A percentile compares a stretch with the other conserved stretches of the same genome.
These are phyloP conservation scores for Chrysomela aeneicollis DNA, from an alignment of 2,888 invertebrate species.

Conservation along the genomic window DNA sequence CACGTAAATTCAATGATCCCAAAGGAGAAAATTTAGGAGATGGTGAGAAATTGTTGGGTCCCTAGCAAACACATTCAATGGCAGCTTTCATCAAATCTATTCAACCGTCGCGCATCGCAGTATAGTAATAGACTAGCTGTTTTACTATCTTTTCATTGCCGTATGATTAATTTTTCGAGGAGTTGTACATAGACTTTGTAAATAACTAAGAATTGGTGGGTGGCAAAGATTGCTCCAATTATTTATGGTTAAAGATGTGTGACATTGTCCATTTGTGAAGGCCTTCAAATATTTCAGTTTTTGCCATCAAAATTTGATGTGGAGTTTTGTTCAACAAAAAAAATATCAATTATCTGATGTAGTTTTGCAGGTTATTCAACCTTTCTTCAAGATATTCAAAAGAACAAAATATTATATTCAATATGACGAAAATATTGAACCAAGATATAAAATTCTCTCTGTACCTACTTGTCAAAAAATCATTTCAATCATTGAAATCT, in stretches of 20 bases:
- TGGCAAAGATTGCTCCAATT: not conserved
- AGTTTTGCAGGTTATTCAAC: not conserved
- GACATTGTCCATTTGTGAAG: constrained; percentile 22
- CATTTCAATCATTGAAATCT: not conserved
- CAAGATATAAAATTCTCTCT: no score
- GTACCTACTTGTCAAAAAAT: no score
- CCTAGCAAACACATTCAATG: not conserved
- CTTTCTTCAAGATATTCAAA: not conserved
- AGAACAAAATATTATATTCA: not conserved
- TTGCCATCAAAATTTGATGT: not conserved
- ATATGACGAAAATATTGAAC: no score
- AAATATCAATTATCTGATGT: not conserved
- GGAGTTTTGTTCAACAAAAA: not conserved
- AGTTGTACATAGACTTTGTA: constrained; percentile 41
- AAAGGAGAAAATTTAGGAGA: no score
- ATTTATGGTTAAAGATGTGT: constrained; percentile 15
- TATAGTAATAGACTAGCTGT: constrained; percentile 10
- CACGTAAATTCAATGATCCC: no score
- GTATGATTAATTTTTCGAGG: constrained; percentile 28
- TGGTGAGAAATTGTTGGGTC: not conserved
- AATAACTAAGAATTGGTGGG: constrained; percentile 29
- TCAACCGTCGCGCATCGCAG: not conserved
- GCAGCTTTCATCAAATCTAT: constrained; percentile 18
- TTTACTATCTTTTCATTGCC: constrained; percentile 12
- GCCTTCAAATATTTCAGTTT: not conserved